These are phyloP conservation scores for Pseudococcus longispinus DNA, from an alignment of 2,888 invertebrate species.

Conservation along the genomic window DNA sequence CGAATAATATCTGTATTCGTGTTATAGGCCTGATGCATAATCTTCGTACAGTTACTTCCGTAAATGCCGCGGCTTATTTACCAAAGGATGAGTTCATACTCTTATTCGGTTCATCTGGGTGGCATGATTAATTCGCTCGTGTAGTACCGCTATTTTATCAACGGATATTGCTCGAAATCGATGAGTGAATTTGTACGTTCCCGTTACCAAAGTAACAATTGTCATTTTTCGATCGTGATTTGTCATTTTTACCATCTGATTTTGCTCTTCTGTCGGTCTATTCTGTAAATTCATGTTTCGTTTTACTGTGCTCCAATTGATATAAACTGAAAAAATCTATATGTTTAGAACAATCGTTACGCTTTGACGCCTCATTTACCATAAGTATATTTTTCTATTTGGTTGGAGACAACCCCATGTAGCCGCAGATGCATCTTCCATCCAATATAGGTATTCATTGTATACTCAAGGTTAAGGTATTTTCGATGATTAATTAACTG, in stretches of 20 bases:
- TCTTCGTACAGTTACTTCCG: not conserved
- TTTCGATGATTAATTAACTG: not conserved
- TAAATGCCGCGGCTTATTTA: not conserved
- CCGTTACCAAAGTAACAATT: not conserved
- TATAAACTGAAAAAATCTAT: not conserved
- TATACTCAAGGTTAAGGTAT: not conserved
- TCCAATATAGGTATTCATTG: not conserved
- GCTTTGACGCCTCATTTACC: conserved; percentile 2
- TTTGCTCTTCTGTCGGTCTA: not conserved
- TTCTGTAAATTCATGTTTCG: conserved; percentile 4
- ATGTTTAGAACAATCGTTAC: not conserved
- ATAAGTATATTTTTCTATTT: not conserved
- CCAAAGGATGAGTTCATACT: not conserved
- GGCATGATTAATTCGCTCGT: conserved; percentile 1
- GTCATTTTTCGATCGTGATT: conserved; percentile 15
- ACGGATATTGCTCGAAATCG: conserved; percentile 33
- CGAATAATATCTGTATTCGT: not conserved
- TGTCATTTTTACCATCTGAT: not conserved
- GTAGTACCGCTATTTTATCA: not conserved
- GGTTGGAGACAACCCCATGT: not conserved
- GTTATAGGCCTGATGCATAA: not conserved
- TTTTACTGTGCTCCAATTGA: not conserved
- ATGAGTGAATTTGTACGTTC: conserved; percentile 16
- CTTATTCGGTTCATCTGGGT: conserved; percentile 14
- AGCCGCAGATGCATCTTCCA: not conserved